Percentiles rank a stretch among this genome's conserved stretches.
These are phyloP conservation scores for Bombylius major DNA, from an alignment of 2,888 invertebrate species.

Conservation along the genomic window DNA sequence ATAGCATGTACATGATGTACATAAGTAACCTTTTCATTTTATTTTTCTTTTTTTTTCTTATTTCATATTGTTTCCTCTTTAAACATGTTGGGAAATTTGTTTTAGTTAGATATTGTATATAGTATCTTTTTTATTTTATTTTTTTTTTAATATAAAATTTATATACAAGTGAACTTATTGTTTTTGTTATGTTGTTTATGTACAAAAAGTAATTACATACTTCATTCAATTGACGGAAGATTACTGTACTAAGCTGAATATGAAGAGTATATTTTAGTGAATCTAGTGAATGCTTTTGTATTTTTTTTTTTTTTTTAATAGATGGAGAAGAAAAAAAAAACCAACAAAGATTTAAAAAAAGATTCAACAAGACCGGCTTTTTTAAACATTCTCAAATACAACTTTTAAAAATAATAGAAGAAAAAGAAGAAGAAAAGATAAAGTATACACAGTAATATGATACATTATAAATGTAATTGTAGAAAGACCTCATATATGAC, in stretches of 20 bases:
- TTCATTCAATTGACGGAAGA: not conserved
- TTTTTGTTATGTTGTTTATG: no score
- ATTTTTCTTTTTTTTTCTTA: not conserved
- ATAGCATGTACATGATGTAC: not conserved
- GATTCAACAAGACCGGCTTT: not conserved
- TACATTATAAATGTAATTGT: no score
- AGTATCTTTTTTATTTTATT: not conserved
- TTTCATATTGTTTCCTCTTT: not conserved
- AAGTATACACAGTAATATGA: no score
- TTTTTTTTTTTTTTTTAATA: no score
- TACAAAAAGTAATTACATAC: not conserved
- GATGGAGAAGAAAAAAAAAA: no score
- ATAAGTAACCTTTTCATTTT: not conserved
- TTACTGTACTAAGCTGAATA: not conserved
- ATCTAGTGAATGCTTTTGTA: no score
- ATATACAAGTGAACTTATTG: no score
- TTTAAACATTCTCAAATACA: not conserved
- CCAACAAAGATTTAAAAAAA: no score
- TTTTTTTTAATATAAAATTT: no score
- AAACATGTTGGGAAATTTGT: not conserved
- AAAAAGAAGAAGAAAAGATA: not conserved
- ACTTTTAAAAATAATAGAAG: not conserved
- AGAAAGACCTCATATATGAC: not conserved
- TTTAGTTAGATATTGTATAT: not conserved
- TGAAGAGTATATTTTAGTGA: no score